phyloP scores from a whole-genome alignment of 2,888 invertebrate genomes.

The Hemaris fuciformis region DNA sequence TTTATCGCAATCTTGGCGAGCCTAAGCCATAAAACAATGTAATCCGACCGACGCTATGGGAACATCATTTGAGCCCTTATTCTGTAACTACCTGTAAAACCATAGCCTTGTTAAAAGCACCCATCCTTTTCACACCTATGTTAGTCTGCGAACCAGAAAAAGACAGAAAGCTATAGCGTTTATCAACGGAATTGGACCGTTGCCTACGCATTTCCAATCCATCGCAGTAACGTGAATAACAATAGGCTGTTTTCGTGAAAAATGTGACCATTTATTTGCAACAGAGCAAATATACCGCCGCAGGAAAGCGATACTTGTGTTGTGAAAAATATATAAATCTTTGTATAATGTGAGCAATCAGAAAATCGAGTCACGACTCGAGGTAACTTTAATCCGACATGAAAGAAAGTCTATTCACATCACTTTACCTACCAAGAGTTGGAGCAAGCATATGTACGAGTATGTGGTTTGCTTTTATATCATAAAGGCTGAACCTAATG shows the following conservation, averaged over 20 bases:
- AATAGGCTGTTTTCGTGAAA: conserved; percentile 56
- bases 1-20: neutral
- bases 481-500: no score
- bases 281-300: neutral
- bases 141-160: neutral
- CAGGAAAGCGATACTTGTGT: neutral
- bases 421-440: neutral
- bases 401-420: neutral
- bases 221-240: conserved; percentile 44
- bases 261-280: conserved; percentile 48
- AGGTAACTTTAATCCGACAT: neutral
- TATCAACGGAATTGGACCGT: conserved; percentile 10
- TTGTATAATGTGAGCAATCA: neutral
- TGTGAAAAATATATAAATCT: conserved; percentile 1
- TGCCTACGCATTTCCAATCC: conserved; percentile 42
- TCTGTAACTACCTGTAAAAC: conserved; percentile 5
- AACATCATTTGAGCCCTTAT: conserved; percentile 1
- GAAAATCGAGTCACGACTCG: neutral
- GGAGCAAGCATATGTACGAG: no score
- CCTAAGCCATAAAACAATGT: neutral
- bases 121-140: neutral
- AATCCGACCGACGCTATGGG: neutral
- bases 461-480: no score
- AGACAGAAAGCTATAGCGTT: conserved; percentile 25
- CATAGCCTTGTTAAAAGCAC: neutral